phyloP scores from a whole-genome alignment of 2,888 invertebrate species.

The Cotesia congregata region DNA sequence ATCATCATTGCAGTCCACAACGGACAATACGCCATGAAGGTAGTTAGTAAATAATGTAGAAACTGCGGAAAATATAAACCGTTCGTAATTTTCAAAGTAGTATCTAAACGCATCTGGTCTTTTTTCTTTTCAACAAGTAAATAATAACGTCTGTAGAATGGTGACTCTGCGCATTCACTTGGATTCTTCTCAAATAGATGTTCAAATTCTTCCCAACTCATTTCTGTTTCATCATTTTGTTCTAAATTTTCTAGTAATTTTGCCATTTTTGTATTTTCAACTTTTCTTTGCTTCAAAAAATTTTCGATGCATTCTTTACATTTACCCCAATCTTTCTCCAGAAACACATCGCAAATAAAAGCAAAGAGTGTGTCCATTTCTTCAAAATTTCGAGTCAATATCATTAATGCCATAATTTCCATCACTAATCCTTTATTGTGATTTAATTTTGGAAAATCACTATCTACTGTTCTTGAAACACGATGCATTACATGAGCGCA shows the following conservation, averaged over 20 bases:
- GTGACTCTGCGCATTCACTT: neutral
- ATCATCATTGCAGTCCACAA: no score
- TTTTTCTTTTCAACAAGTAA: neutral
- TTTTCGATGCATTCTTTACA: neutral
- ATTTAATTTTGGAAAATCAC: constrained; percentile 2
- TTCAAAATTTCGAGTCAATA: neutral
- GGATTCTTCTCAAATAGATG: neutral
- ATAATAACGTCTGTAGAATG: neutral
- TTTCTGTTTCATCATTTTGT: neutral
- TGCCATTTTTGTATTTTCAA: neutral
- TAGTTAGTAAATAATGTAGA: neutral
- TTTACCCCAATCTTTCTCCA: neutral
- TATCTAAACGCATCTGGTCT: neutral
- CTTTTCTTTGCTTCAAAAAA: neutral
- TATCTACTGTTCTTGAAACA: neutral
- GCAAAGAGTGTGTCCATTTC: neutral
- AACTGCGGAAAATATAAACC: neutral
- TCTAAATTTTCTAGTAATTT: neutral
- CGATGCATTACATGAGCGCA: constrained; percentile 13
- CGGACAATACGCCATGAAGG: neutral
- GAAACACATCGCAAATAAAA: neutral
- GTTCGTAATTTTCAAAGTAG: neutral
- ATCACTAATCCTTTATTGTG: neutral
- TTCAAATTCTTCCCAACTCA: neutral
- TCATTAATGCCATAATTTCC: neutral